Conservation (phyloP, 2,113 vertebrate species). For the Cichladusa arquata region DNA sequence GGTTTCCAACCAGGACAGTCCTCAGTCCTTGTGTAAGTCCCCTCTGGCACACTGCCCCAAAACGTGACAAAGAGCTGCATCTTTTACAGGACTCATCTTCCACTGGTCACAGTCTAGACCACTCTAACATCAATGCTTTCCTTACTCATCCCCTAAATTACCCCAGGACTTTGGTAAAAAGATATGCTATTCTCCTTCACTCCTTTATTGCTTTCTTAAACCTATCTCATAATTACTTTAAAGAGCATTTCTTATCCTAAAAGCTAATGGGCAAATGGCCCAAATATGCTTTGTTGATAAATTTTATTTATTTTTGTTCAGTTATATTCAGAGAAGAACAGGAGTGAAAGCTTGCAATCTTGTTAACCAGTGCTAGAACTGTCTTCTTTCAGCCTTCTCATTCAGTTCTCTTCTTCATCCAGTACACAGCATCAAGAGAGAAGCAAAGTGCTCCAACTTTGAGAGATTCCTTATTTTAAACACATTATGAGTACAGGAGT, state of each 20-base stretch:
- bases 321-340: not conserved
- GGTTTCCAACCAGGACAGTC: not conserved
- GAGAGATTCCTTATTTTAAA: not conserved
- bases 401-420: not conserved
- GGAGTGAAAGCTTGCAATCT: not conserved
- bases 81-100: not conserved
- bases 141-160: not conserved
- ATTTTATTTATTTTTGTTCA: not conserved
- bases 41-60: rapidly evolving
- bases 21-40: not conserved
- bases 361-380: not conserved
- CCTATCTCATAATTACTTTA: not conserved
- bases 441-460: not conserved
- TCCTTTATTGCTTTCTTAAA: not conserved
- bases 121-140: not conserved
- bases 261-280: not conserved
- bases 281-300: not conserved
- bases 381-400: not conserved
- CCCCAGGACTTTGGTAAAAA: not conserved
- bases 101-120: not conserved
- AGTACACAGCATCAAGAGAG: not conserved
- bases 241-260: not conserved
- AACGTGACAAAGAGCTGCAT: not conserved
- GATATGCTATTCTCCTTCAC: not conserved
- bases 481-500: not conserved